Conservation (phyloP, 2,113 vertebrate genomes). For the Xiphophorus hellerii region DNA sequence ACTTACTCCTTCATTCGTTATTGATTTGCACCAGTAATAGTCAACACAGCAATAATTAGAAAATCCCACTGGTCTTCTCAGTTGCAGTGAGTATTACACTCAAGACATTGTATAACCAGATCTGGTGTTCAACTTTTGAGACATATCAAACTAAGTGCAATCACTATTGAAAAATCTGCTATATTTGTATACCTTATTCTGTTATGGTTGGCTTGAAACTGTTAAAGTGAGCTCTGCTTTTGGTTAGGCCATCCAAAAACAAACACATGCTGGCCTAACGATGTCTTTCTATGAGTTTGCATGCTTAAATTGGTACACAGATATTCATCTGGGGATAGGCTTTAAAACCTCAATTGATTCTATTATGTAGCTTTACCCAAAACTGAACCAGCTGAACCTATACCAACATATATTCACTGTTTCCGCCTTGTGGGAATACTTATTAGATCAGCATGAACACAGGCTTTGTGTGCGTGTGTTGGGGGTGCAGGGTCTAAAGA, state of each 20-base stretch:
- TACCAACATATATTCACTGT: background rate
- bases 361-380: background rate
- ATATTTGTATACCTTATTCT: background rate
- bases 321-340: background rate
- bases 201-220: background rate
- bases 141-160: too few species aligned
- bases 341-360: background rate
- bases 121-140: background rate
- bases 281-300: background rate
- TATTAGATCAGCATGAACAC: constrained; percentile 27
- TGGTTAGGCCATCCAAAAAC: background rate
- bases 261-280: background rate
- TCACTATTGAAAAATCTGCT: background rate
- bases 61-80: background rate
- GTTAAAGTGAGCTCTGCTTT: background rate
- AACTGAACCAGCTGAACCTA: background rate
- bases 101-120: background rate
- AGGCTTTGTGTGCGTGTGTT: constrained; percentile 1
- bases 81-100: background rate
- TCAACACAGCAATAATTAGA: background rate
- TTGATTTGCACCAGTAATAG: background rate
- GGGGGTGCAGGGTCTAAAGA: too few species aligned
- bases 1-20: background rate
- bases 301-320: background rate
- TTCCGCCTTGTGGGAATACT: background rate